Evolutionary conservation across 2,888 invertebrate species (phyloP), one percentile per base, ranked within the genome.

Genomic region (Tipula unca): DNA sequence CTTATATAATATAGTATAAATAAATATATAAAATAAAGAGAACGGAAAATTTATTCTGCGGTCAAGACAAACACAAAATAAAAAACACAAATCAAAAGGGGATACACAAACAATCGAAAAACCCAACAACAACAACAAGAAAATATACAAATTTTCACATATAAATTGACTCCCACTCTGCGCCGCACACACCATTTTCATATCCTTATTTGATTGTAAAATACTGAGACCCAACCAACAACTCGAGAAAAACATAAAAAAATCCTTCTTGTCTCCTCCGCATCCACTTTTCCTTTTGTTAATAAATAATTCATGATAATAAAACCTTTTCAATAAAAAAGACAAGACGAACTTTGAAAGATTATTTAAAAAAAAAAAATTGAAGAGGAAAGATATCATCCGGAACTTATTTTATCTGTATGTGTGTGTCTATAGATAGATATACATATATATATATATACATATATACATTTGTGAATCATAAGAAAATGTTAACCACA

Each of bases 261-360:
- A 69, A 69, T 69, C 69, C 69, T 13, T 25, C 69, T 25, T 69
- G 20, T 69, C 69, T 69, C 69, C n/a, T 25, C 25, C 25, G 25
- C 69, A 25, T 69, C 69, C 69, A 69, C 69, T 69, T 69, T 69
- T 69, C 25, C 25, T 25, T 69, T 69, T 69, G 69, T 69, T 69
- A 69, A 69, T 69, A 69, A 69, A 69, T 69, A 69, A 69, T 69
- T 69, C 69, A 69, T 69, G 69, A 69, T 69, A 69, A 25, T 48
- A 48, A 69, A 69, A 69, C 69, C 69, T 69, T 69, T 69, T 69
- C 69, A 69, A 69, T 69, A 69, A 69, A 69, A 69, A 69, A 69
- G 69, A 69, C 69, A 69, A 69, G 69, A 69, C 69, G 69, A 69
- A 69, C 69, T 69, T 69, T 69, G 69, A 69, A 69, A 69, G 69